These are phyloP conservation scores for Psylliodes chrysocephalus DNA, from an alignment of 2,888 invertebrate genomes.

Conservation along the genomic window DNA sequence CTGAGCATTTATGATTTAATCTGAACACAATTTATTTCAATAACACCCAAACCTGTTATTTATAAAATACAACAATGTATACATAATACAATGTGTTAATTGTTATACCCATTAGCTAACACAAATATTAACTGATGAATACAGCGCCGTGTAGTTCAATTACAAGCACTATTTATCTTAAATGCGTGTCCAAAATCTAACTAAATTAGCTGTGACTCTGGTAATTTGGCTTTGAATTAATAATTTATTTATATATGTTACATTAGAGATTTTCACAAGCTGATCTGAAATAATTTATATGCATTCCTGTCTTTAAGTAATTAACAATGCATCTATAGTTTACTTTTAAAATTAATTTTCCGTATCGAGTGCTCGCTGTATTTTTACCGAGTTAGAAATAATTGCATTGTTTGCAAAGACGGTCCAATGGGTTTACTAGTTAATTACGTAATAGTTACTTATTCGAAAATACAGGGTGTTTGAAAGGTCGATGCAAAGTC, in stretches of 20 bases:
- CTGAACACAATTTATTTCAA: no score
- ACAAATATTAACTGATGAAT: background rate
- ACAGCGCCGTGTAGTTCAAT: background rate
- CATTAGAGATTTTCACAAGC: constrained; percentile 10
- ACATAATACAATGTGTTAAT: constrained; percentile 3
- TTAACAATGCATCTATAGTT: constrained; percentile 1
- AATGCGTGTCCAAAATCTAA: constrained; percentile 16
- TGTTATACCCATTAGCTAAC: background rate
- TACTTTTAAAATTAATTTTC: constrained; percentile 16
- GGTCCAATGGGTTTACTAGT: background rate
- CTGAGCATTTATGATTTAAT: no score
- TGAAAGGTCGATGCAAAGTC: no score
- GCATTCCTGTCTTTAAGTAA: constrained; percentile 16
- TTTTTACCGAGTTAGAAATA: background rate
- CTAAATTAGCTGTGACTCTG: constrained; percentile 19
- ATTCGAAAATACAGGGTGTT: no score
- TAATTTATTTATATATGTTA: constrained; percentile 12
- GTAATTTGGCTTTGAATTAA: constrained; percentile 24
- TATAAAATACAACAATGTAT: background rate
- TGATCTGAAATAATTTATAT: constrained; percentile 17
- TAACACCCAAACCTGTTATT: no score
- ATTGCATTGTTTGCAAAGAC: background rate
- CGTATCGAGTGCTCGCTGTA: no score
- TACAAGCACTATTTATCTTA: constrained; percentile 16
- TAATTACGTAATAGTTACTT: no score